Evolutionary conservation across 2,113 vertebrate species (phyloP).

Genomic region (Salvator merianae): DNA sequence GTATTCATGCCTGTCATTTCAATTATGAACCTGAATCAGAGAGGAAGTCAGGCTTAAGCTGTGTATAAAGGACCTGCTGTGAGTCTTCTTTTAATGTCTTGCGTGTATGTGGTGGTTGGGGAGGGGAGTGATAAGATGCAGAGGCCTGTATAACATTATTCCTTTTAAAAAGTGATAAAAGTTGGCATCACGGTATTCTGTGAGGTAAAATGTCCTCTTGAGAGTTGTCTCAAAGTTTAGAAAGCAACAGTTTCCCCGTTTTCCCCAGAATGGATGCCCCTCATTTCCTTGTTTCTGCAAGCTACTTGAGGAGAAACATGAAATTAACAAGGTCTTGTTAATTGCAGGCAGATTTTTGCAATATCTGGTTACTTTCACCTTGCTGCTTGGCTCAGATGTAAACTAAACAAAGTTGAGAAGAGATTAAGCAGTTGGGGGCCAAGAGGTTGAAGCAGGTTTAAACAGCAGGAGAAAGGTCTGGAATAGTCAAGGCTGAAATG

Average conservation of each 20-base stretch:
- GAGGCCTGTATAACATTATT: not conserved
- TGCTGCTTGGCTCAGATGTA: slow-evolving; percentile 25
- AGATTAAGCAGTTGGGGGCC: not conserved
- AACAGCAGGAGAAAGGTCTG: slow-evolving; percentile 1
- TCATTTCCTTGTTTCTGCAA: slow-evolving; percentile 12
- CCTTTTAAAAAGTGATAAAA: not conserved
- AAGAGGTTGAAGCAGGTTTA: not conserved
- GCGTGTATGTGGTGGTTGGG: not conserved
- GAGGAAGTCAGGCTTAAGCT: not conserved
- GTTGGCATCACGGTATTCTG: slow-evolving; percentile 22
- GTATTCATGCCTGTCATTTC: not conserved
- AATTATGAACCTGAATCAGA: not conserved
- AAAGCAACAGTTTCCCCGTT: not conserved
- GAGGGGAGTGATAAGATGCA: not conserved
- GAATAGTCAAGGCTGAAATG: not conserved
- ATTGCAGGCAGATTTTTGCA: slow-evolving; percentile 32
- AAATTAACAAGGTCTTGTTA: slow-evolving; percentile 47
- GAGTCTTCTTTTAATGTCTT: not conserved
- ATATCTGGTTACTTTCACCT: slow-evolving; percentile 30
- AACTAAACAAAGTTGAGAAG: slow-evolving; percentile 22
- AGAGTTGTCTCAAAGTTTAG: slow-evolving; percentile 24
- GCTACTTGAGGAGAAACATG: slow-evolving; percentile 24
- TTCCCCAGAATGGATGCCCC: fast-evolving
- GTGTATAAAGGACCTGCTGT: not conserved
- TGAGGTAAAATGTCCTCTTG: slow-evolving; percentile 10